A percentile compares a stretch with the other conserved stretches of the same genome.
phyloP scores from a whole-genome alignment of 1,140 invertebrate species.

The Zaprionus gabonicus region DNA sequence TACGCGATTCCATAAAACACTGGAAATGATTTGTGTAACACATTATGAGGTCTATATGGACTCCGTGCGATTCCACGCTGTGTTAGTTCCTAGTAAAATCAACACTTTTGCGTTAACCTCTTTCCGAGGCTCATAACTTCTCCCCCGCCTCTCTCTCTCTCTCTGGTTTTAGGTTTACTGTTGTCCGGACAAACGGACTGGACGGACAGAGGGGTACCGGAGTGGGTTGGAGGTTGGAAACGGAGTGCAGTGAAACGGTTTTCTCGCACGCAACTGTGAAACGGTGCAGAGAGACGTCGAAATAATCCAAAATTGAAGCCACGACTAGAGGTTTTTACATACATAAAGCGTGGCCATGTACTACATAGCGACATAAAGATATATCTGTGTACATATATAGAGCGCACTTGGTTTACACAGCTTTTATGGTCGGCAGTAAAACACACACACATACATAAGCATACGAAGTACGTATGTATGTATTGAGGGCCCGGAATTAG shows the following conservation, averaged over 20 bases:
- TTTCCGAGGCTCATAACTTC: background rate
- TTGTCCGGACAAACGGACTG: background rate
- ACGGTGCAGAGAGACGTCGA: constrained; percentile 1
- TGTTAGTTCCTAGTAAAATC: constrained; percentile 23
- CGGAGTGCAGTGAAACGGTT: constrained; percentile 26
- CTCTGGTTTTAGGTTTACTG: constrained; percentile 13
- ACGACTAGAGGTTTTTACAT: background rate
- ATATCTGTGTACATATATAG: background rate
- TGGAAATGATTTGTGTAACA: constrained; percentile 27
- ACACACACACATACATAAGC: background rate
- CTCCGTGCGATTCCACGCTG: background rate
- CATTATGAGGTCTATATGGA: constrained; percentile 3
- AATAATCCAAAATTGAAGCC: constrained; percentile 32
- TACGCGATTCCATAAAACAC: constrained; percentile 5
- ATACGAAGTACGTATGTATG: background rate
- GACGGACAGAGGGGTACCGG: background rate
- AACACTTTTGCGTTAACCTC: constrained; percentile 23
- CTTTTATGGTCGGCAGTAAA: constrained; percentile 28
- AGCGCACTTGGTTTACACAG: constrained; percentile 13
- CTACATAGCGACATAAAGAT: background rate
- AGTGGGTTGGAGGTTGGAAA: background rate
- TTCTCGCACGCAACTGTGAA: constrained; percentile 34
- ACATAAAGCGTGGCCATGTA: constrained; percentile 3
- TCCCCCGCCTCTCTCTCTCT: background rate
- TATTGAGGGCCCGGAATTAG: constrained; percentile 15